Base-by-base conservation (phyloP, 1,140 invertebrate genomes). In the Aethina tumida region DNA sequence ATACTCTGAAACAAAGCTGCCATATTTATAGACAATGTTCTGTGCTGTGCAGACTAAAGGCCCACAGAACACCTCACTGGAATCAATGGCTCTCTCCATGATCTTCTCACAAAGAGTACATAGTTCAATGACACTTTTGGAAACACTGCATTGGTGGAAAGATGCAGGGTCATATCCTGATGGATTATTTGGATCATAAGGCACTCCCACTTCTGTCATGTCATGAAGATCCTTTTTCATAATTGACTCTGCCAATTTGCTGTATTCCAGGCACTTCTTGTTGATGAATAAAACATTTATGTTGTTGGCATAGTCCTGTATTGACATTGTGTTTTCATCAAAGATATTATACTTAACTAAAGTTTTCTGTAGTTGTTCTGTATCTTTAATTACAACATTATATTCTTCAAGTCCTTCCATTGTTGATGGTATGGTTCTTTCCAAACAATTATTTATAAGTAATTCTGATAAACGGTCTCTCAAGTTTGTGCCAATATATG, bases 181-280 rank as follows among this genome's bases (percentile, higher is more conserved):
- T 15, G 41, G 29, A 30, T 44, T 49, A 12, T 50, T 36, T 19
- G 41, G 22, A 45, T 52, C 35, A 31, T 45, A 35, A 8, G 36
- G 35, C 9, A 66, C 60, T 2, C 69, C 71, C 47, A 78, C 65
- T 43, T 72, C 70, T 34, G 80, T 72, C 31, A 81, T 81, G 40
- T 81, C 74, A 56, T 88, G 83, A 18, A 93, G 65, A 60, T 92
- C 84, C 53, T 83, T 79, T 36, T 77, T 76, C 69, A 91, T 85
- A 14, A 93, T 75, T 43, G 64, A 66, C 25, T 76, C 65, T 0
- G 87, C 84, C 45, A 66, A 71, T 17, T 74, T 70, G 15, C 87
- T 53, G 27, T 87, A 77, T 36, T 79, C 71, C 49, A 81, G 71
- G 49, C 81, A 80, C 35, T 83, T 79, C 58, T 87, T 84, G 46